phyloP scores from a whole-genome alignment of 1,140 invertebrate genomes.

The Zelostemma sp. region DNA sequence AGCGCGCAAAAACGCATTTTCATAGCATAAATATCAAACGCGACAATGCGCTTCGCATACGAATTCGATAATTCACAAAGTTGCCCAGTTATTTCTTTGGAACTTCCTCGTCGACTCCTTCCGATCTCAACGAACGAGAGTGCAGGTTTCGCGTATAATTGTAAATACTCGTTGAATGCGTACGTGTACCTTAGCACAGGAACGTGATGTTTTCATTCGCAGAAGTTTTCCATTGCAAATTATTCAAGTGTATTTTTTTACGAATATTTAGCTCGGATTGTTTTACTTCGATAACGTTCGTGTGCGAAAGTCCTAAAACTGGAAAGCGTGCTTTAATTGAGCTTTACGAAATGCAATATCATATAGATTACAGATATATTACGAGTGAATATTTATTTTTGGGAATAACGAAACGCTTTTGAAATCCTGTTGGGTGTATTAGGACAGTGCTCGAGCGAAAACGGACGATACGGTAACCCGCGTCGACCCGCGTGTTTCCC shows the following conservation, averaged over 20 bases:
- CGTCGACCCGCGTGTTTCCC: background rate
- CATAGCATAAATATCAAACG: background rate
- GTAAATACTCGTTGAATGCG: too few species aligned
- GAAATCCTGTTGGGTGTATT: background rate
- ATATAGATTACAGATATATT: slow-evolving; percentile 15
- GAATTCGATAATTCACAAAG: too few species aligned
- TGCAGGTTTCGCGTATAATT: background rate
- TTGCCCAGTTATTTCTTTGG: background rate
- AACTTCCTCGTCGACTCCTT: background rate
- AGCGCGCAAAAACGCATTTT: slow-evolving; percentile 4
- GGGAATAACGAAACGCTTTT: background rate
- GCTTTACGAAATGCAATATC: background rate
- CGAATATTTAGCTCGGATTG: too few species aligned
- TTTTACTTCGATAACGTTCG: too few species aligned
- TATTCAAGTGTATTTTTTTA: too few species aligned
- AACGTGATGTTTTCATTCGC: too few species aligned
- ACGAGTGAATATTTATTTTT: background rate
- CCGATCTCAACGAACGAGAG: background rate
- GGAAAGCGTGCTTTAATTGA: background rate
- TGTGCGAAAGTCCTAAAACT: too few species aligned
- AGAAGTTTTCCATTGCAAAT: too few species aligned
- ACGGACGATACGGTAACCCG: background rate
- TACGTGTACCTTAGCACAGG: too few species aligned
- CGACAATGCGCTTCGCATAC: too few species aligned
- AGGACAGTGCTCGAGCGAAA: background rate